Base-by-base conservation (phyloP, 2,888 invertebrate species). In the Euclidia mi region DNA sequence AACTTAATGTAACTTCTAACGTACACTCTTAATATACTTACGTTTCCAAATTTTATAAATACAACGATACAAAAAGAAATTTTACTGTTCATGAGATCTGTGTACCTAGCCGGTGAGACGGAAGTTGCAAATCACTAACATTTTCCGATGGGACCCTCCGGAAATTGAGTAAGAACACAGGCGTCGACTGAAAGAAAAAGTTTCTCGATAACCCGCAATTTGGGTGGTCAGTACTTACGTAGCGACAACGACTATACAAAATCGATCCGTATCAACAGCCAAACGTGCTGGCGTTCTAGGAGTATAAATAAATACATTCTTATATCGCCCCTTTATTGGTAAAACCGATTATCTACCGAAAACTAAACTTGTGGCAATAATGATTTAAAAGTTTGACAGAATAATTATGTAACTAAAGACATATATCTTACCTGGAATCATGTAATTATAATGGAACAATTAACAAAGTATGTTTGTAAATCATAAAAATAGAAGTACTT, bases 91-190 rank as follows among this genome's bases (percentile, higher is more conserved):
- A 20, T 55, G 48, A 49, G 57, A 52, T 59, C 76, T 72, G 70
- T 76, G 68, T 77, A 73, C 64, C 12, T 25, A 32, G 20, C 78
- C 78, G 76, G 69, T 77, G 78, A 79, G 78, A 81, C 87, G 85
- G 85, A 86, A 83, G 87, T 85, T 85, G 84, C 85, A 87, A 89
- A 88, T 90, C 89, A 82, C 81, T 78, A 80, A 73, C 77, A 79
- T 85, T 85, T 84, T 88, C 87, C 88, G 85, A 75, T 76, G 79
- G 78, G 78, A 79, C 79, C 71, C 75, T 66, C 73, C 85, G 89
- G 89, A 88, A 85, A 88, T 89, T 84, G 85, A 79, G 81, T 85
- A 82, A 82, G 80, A 84, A 84, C 81, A 81, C 78, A 80, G 75
- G 68, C 47, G 32, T 38, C 44, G 46, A 47, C 46, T 57, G 50